Percentiles rank a stretch among this genome's conserved stretches.
phyloP scores from a whole-genome alignment of 2,113 vertebrate genomes.

The Gallinago paraguaiae region DNA sequence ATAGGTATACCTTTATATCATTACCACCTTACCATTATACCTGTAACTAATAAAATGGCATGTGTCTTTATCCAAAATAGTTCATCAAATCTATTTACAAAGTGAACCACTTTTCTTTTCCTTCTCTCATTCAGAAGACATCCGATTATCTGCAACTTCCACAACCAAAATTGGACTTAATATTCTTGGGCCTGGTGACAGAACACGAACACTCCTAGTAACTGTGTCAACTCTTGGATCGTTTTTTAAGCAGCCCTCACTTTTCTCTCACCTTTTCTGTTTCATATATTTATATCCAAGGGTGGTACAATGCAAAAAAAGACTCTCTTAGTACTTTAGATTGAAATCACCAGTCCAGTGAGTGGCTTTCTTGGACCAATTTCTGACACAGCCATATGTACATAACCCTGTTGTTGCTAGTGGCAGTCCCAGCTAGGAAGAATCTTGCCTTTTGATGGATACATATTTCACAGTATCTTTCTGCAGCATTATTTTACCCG shows the following conservation, averaged over 20 bases:
- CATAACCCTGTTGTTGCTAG: not conserved
- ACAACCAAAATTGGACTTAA: constrained; percentile 42
- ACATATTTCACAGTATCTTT: not conserved
- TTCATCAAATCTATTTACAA: not conserved
- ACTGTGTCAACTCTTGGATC: not conserved
- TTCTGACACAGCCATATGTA: not conserved
- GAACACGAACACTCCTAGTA: not conserved
- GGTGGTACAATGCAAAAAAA: not conserved
- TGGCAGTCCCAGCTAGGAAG: not conserved
- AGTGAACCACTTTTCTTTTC: not conserved
- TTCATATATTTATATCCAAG: not conserved
- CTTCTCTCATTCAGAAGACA: not conserved
- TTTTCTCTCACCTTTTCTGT: not conserved
- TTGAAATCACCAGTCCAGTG: not conserved
- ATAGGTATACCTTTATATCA: no score
- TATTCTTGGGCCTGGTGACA: not conserved
- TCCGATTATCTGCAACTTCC: constrained; percentile 19
- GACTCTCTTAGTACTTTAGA: not conserved
- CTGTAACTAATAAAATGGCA: not conserved
- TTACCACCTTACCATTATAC: not conserved
- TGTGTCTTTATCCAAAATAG: not conserved
- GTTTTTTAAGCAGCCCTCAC: constrained; percentile 15
- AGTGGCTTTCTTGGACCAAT: not conserved
- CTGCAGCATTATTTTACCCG: not conserved
- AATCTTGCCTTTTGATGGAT: not conserved